phyloP scores from a whole-genome alignment of 35 echinoderm and acorn worm genomes.

The Amphiura filiformis region DNA sequence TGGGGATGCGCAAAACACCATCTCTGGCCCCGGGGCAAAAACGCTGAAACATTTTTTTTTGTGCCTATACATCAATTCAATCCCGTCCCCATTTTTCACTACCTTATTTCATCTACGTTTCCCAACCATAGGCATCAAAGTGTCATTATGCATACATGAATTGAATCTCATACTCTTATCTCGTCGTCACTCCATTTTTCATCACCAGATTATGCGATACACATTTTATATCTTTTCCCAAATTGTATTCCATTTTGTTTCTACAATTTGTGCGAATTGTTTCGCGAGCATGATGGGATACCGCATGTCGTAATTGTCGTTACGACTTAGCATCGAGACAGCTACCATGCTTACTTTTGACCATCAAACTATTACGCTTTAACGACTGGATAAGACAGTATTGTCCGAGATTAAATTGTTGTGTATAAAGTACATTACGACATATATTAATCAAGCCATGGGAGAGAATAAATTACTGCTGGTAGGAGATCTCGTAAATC shows the following conservation, averaged over 20 bases:
- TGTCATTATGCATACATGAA: constrained; percentile 15
- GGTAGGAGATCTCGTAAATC: not conserved
- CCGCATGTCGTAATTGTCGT: not conserved
- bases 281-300: not conserved
- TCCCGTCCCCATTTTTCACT: not conserved
- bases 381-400: not conserved
- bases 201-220: not conserved
- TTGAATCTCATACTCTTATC: constrained; percentile 4
- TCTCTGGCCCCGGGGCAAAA: not conserved
- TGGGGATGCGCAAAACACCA: constrained; percentile 6
- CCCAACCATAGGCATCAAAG: not conserved
- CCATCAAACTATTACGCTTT: not conserved
- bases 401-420: not conserved
- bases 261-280: not conserved
- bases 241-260: not conserved
- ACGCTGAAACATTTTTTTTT: constrained; percentile 1
- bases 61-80: constrained; percentile 11
- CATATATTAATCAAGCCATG: not conserved
- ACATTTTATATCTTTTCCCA: not conserved
- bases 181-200: not conserved
- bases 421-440: not conserved
- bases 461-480: not conserved
- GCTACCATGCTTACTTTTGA: not conserved
- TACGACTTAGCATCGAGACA: no score
- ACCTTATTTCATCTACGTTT: not conserved